A percentile compares a stretch with the other conserved stretches of the same genome.
These are phyloP conservation scores for Leptinotarsa undecemlineata DNA, from an alignment of 1,140 invertebrate genomes.

Conservation along the genomic window DNA sequence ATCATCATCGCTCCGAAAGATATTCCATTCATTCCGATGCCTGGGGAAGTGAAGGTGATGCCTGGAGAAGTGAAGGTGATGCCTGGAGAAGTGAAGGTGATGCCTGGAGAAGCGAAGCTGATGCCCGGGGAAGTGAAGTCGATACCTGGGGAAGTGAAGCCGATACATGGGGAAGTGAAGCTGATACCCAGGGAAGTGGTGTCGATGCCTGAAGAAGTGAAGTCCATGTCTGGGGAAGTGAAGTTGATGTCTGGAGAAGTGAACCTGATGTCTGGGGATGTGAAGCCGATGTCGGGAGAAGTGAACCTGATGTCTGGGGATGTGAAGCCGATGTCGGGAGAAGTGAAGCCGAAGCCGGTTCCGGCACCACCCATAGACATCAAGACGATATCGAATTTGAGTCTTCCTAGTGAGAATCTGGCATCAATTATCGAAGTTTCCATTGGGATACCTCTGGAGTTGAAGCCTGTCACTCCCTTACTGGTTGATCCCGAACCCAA, in stretches of 20 bases:
- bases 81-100: slow-evolving; percentile 19
- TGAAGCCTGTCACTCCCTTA: background rate
- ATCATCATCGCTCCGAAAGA: slow-evolving; percentile 13
- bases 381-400: background rate
- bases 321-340: slow-evolving; percentile 31
- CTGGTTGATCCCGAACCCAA: background rate
- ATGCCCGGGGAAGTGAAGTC: background rate
- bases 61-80: slow-evolving; percentile 31
- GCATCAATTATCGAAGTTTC: background rate
- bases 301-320: slow-evolving; percentile 17
- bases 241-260: slow-evolving; percentile 21
- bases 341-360: slow-evolving; percentile 21
- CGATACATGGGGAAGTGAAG: no score
- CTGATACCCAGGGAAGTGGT: no score
- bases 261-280: background rate
- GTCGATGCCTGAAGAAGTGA: no score
- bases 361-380: background rate
- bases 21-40: slow-evolving; percentile 31
- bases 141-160: background rate
- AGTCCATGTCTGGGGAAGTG: no score
- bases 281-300: slow-evolving; percentile 9
- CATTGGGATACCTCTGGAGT: background rate
- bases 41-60: slow-evolving; percentile 26
- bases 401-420: background rate
- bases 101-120: background rate